Conservation (phyloP, 2,113 vertebrate species). For the Piaya cayana region DNA sequence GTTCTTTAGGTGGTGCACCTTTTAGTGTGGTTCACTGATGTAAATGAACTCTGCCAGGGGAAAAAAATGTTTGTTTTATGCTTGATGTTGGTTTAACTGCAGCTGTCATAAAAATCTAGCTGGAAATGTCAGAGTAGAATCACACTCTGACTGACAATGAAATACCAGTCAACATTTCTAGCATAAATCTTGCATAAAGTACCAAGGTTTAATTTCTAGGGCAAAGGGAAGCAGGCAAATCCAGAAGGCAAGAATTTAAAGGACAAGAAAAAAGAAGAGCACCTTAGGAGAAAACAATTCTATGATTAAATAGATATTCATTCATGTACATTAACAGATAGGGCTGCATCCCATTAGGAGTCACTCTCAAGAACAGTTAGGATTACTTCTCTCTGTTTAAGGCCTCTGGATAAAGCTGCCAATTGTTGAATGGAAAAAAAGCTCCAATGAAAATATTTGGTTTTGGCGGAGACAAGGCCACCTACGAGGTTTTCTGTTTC, state of each 20-base stretch:
- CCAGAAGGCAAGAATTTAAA: neutral
- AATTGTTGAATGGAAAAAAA: slow-evolving; percentile 24
- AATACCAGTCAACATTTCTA: neutral
- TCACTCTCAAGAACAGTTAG: neutral
- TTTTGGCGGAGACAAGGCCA: slow-evolving; percentile 44
- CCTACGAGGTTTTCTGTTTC: neutral
- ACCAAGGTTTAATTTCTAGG: slow-evolving; percentile 21
- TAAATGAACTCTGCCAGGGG: slow-evolving; percentile 1
- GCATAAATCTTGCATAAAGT: neutral
- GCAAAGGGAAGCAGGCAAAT: neutral
- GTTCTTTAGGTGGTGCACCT: neutral
- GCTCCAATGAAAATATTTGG: slow-evolving; percentile 47
- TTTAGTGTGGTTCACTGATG: slow-evolving; percentile 12
- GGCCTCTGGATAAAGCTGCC: slow-evolving; percentile 14
- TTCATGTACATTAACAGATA: neutral
- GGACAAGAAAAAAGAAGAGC: neutral
- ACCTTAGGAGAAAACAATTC: neutral
- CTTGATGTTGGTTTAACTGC: slow-evolving; percentile 23
- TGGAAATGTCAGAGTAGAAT: slow-evolving; percentile 53
- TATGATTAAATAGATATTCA: neutral
- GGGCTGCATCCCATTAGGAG: neutral
- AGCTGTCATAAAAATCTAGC: slow-evolving; percentile 33
- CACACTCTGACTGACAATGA: slow-evolving; percentile 33
- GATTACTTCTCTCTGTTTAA: neutral
- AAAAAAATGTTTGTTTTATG: slow-evolving; percentile 7